Conservation (phyloP, 2,113 vertebrate genomes). For the Orcinus orca region DNA sequence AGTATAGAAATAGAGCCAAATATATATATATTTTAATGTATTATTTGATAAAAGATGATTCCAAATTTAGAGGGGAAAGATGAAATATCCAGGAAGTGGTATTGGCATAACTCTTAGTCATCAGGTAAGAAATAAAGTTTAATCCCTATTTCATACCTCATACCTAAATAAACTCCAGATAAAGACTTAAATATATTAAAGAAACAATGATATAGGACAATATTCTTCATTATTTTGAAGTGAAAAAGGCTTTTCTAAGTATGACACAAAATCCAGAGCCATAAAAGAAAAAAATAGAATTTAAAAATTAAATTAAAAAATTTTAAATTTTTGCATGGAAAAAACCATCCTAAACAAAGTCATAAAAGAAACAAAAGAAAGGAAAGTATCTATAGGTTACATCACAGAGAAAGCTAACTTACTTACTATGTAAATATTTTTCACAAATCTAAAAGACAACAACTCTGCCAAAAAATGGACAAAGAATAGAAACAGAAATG, state of each 20-base stretch:
- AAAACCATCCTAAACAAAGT: neutral
- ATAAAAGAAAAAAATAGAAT: slow-evolving; percentile 5
- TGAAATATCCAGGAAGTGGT: neutral
- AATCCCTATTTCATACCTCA: neutral
- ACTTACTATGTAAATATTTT: neutral
- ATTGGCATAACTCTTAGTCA: neutral
- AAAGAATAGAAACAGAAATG: neutral
- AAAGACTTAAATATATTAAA: neutral
- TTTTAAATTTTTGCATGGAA: neutral
- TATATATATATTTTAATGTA: neutral
- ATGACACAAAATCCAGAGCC: neutral
- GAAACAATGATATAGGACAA: neutral
- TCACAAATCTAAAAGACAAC: neutral
- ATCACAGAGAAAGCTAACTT: neutral
- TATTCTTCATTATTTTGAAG: neutral
- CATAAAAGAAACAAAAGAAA: neutral
- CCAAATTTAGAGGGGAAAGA: neutral
- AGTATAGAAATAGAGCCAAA: neutral
- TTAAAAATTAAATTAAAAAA: neutral
- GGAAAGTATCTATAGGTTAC: neutral
- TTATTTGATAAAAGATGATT: neutral
- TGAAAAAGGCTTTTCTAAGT: neutral
- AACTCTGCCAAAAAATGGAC: neutral
- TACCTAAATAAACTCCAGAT: neutral
- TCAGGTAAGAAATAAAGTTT: slow-evolving; percentile 7